A percentile compares a stretch with the other conserved stretches of the same genome.
phyloP scores from a whole-genome alignment of 2,888 invertebrate species.

The Sisyra terminalis region DNA sequence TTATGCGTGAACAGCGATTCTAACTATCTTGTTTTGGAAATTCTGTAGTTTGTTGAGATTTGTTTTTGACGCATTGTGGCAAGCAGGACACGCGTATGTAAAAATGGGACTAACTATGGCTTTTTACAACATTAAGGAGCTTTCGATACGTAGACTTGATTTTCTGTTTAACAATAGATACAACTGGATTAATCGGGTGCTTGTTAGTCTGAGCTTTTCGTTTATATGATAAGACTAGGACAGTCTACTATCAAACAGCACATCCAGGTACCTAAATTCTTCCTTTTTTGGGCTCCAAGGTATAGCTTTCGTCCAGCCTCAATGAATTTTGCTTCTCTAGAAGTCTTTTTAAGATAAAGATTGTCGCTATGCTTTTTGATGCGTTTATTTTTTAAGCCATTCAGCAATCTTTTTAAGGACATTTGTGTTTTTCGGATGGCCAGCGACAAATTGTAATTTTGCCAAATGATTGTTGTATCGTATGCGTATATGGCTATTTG shows the following conservation, averaged over 20 bases:
- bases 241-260: constrained; percentile 1
- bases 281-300: background rate
- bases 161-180: background rate
- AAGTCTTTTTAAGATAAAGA: constrained; percentile 5
- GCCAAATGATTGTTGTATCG: constrained; percentile 9
- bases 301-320: background rate
- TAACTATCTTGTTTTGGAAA: background rate
- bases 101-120: background rate
- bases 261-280: constrained; percentile 1
- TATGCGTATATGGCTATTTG: constrained; percentile 9
- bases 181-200: background rate
- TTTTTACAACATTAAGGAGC: constrained; percentile 1
- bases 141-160: background rate
- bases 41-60: background rate
- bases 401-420: background rate
- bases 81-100: background rate
- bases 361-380: constrained; percentile 9
- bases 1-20: background rate
- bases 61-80: background rate
- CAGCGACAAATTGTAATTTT: background rate
- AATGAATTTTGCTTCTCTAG: background rate
- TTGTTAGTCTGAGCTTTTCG: background rate
- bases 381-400: constrained; percentile 9
- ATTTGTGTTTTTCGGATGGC: too few species aligned
- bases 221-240: background rate